These are phyloP conservation scores for Prunella fulvescens DNA, from an alignment of 2,113 vertebrate genomes.

Conservation along the genomic window DNA sequence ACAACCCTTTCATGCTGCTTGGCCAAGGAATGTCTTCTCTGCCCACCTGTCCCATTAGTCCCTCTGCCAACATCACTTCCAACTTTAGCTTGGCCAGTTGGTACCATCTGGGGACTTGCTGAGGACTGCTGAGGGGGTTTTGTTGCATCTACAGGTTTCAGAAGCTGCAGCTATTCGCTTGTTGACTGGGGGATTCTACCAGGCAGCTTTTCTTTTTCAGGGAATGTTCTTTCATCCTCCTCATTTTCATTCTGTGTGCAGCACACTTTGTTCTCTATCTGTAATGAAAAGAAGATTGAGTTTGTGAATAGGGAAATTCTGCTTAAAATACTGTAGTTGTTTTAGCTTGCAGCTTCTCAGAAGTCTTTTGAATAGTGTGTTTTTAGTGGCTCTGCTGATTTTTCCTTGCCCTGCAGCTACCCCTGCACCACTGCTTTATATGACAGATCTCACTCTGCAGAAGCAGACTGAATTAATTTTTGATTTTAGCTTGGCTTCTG, in stretches of 20 bases:
- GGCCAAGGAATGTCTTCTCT: neutral
- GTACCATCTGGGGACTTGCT: neutral
- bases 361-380: neutral
- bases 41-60: neutral
- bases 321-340: slow-evolving; percentile 9
- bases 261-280: slow-evolving; percentile 15
- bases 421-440: neutral
- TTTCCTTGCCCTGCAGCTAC: neutral
- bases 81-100: neutral
- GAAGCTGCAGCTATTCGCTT: neutral
- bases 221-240: slow-evolving; percentile 22
- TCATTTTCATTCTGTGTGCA: slow-evolving; percentile 52
- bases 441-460: neutral
- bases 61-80: neutral
- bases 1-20: neutral
- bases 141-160: neutral
- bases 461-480: neutral
- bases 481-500: neutral
- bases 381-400: neutral
- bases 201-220: slow-evolving; percentile 3
- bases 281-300: slow-evolving; percentile 43
- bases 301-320: slow-evolving; percentile 41
- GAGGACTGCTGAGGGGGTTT: neutral
- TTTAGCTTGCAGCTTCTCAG: slow-evolving; percentile 16
- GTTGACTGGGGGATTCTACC: neutral